Conservation (phyloP, 2,888 invertebrate genomes). For the Pammene fasciana region DNA sequence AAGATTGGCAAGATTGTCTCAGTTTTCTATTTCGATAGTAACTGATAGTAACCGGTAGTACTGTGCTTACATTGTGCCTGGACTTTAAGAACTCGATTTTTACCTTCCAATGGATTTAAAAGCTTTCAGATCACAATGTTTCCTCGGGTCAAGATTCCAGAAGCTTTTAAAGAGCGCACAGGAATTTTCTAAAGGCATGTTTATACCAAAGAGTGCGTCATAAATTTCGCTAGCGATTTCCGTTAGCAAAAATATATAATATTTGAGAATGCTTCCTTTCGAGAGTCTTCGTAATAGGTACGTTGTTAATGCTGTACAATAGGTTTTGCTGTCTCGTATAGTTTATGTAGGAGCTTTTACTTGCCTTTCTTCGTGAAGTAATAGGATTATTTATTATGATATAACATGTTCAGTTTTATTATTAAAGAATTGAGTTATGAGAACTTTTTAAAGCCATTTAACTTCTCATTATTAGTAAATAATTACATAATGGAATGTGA, state of each 20-base stretch:
- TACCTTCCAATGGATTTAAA: slow-evolving; percentile 30
- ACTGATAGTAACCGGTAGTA: neutral
- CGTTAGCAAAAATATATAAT: slow-evolving; percentile 57
- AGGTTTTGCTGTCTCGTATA: neutral
- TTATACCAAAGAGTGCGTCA: slow-evolving; percentile 52
- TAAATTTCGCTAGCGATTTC: slow-evolving; percentile 66
- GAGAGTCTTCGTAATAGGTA: slow-evolving; percentile 36
- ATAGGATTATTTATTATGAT: no score
- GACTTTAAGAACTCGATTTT: slow-evolving; percentile 24
- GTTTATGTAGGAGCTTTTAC: neutral
- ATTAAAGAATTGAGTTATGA: no score
- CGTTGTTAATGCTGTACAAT: neutral
- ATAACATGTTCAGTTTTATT: no score
- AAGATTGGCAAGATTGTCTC: no score
- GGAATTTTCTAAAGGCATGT: slow-evolving; percentile 54
- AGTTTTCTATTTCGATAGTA: neutral
- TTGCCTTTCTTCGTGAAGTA: neutral
- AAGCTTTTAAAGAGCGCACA: slow-evolving; percentile 60
- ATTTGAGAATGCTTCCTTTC: slow-evolving; percentile 53
- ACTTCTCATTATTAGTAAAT: no score
- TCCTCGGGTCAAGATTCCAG: slow-evolving; percentile 51
- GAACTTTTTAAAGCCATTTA: no score
- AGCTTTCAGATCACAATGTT: slow-evolving; percentile 52
- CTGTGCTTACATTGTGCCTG: slow-evolving; percentile 8
- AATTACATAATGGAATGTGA: no score